These are phyloP conservation scores for pig (Sus scrofa) DNA, from an alignment of 2,113 vertebrate species.

Conservation along the genomic window T2T-Sscrofa CM000830.6:36873001-36873500, in stretches of 20 bases:
- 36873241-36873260: background rate
- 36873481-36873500: constrained; percentile 54
- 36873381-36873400: constrained; percentile 19
- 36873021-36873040: too few species aligned
- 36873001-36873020: too few species aligned
- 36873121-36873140: too few species aligned
- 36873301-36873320: background rate
- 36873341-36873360: background rate
- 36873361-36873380: constrained; percentile 34
- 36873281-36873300: constrained; percentile 27
- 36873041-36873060: too few species aligned
- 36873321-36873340: constrained; percentile 46
- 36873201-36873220: background rate
- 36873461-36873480: background rate
- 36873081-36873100: too few species aligned
- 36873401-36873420: constrained; percentile 34
- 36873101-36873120: too few species aligned
- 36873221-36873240: background rate
- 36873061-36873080: too few species aligned
- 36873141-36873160: too few species aligned
- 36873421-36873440: background rate
- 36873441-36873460: constrained; percentile 59
- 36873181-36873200: too few species aligned
- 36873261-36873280: background rate
- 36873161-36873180: too few species aligned